Percentiles rank a stretch among this genome's conserved stretches.
phyloP scores from a whole-genome alignment of 1,140 invertebrate genomes.

The Periplaneta americana region DNA sequence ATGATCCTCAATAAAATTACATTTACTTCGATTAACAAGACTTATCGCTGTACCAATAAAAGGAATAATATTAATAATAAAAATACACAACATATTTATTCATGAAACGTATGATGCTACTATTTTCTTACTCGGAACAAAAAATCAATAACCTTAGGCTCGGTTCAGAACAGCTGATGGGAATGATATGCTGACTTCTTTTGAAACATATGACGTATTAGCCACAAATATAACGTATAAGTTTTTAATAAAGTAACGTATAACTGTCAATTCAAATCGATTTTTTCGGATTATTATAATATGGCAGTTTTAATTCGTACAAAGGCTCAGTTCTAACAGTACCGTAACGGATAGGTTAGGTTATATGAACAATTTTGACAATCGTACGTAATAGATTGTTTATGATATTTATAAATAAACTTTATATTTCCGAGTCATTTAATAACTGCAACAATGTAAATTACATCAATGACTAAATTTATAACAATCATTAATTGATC shows the following conservation, averaged over 20 bases:
- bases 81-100: background rate
- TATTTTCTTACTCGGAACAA: background rate
- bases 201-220: background rate
- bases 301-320: too few relatives aligned
- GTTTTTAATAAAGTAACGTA: too few relatives aligned
- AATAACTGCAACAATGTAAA: background rate
- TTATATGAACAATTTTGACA: background rate
- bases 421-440: background rate
- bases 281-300: too few relatives aligned
- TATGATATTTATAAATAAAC: background rate
- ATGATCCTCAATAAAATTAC: too few relatives aligned
- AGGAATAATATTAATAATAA: background rate
- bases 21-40: too few relatives aligned
- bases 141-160: background rate
- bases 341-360: background rate
- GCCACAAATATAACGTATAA: background rate
- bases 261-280: too few relatives aligned
- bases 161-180: constrained; percentile 6
- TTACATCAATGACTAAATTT: background rate
- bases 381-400: background rate
- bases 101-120: background rate
- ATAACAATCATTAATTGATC: background rate
- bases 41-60: too few relatives aligned
- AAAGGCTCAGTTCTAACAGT: background rate
- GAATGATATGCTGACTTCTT: background rate